Conservation (phyloP, 2,888 invertebrate species). For the Osedax fenrisi region DNA sequence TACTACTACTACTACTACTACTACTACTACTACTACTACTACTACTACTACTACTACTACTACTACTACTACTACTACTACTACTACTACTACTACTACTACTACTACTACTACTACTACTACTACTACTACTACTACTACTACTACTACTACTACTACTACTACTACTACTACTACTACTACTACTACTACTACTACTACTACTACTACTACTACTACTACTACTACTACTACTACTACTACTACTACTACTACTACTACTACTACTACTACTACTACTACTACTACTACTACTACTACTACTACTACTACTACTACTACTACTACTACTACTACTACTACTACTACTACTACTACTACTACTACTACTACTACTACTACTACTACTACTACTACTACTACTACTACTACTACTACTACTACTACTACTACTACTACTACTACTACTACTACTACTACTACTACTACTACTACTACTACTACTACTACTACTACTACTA, state of each 20-base stretch:
- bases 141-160: background rate
- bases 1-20: constrained; percentile 2
- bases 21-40: constrained; percentile 2
- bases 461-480: background rate
- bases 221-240: background rate
- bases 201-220: background rate
- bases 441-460: background rate
- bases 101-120: constrained; percentile 2
- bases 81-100: constrained; percentile 2
- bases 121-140: constrained; percentile 2
- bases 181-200: background rate
- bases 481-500: background rate
- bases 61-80: constrained; percentile 2
- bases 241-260: background rate
- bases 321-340: background rate
- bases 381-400: background rate
- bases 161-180: constrained; percentile 2
- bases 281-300: background rate
- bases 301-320: background rate
- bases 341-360: background rate
- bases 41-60: constrained; percentile 2
- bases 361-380: background rate
- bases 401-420: background rate
- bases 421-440: background rate
- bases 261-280: background rate